A percentile compares a stretch with the other conserved stretches of the same genome.
phyloP scores from a whole-genome alignment of 1,140 invertebrate genomes.

The Drosophila ohnishii region DNA sequence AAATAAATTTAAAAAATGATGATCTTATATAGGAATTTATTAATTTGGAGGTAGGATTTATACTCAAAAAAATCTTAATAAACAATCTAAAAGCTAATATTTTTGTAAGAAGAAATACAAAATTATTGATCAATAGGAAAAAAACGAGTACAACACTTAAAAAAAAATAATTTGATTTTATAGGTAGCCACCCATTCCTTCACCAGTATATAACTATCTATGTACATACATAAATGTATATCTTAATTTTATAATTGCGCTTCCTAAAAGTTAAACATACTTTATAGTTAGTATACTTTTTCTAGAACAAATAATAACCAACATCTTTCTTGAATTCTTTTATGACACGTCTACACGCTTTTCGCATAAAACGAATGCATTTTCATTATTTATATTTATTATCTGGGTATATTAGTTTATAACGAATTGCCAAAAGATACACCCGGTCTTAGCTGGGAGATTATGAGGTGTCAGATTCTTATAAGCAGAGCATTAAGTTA shows the following conservation, averaged over 20 bases:
- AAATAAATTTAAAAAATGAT: no score
- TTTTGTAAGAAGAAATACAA: not conserved
- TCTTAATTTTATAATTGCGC: not conserved
- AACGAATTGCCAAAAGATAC: constrained; percentile 6
- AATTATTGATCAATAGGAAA: not conserved
- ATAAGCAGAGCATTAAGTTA: constrained; percentile 22
- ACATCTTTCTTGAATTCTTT: not conserved
- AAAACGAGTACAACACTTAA: not conserved
- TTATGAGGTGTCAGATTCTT: constrained; percentile 34
- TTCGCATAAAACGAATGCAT: constrained; percentile 6
- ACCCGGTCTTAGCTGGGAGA: not conserved
- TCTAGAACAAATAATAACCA: not conserved
- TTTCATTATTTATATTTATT: constrained; percentile 8
- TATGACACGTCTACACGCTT: constrained; percentile 8
- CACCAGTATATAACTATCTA: not conserved
- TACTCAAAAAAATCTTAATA: not conserved
- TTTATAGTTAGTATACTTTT: not conserved
- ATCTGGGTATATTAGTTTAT: constrained; percentile 9
- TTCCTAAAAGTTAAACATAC: not conserved
- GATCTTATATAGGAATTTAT: not conserved
- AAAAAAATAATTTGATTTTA: not conserved
- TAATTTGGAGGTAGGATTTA: not conserved
- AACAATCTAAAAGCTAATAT: not conserved
- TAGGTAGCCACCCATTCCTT: not conserved
- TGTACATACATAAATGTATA: not conserved